phyloP scores from a whole-genome alignment of 2,888 invertebrate species.

The Danaus chrysippus region DNA sequence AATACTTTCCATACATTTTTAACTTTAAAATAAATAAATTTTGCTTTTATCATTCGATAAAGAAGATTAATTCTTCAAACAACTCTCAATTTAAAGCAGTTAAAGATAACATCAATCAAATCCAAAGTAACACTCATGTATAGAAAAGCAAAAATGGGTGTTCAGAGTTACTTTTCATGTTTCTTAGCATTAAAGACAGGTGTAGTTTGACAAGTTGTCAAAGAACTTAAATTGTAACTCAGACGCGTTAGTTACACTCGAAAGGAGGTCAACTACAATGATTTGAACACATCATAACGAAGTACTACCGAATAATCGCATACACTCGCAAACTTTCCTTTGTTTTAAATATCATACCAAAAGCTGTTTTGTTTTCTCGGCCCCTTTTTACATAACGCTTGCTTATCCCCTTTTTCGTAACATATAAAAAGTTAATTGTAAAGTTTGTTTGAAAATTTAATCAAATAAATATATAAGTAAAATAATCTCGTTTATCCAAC shows the following conservation, averaged over 20 bases:
- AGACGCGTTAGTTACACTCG: slow-evolving; percentile 28
- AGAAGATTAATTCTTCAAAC: background rate
- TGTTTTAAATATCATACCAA: slow-evolving; percentile 32
- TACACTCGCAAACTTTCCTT: slow-evolving; percentile 34
- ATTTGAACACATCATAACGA: slow-evolving; percentile 32
- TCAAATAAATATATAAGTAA: too few relatives aligned
- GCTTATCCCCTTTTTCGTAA: background rate
- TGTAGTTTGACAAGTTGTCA: slow-evolving; percentile 23
- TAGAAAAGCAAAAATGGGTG: background rate
- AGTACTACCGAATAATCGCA: slow-evolving; percentile 35
- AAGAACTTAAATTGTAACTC: slow-evolving; percentile 26
- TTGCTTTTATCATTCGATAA: too few relatives aligned
- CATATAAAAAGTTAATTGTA: background rate
- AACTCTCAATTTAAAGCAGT: too few relatives aligned
- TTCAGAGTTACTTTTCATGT: background rate
- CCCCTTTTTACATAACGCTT: slow-evolving; percentile 12
- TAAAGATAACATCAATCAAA: too few relatives aligned
- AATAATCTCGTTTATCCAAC: background rate
- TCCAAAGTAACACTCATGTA: background rate
- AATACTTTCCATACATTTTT: too few relatives aligned
- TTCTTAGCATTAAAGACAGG: slow-evolving; percentile 5
- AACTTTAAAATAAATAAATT: background rate
- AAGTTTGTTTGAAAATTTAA: background rate
- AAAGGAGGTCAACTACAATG: slow-evolving; percentile 30
- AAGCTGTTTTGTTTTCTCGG: slow-evolving; percentile 22